Percentiles rank a stretch among this genome's conserved stretches.
Conservation (phyloP, 2,888 invertebrate genomes). For the Melanostoma scalare region DNA sequence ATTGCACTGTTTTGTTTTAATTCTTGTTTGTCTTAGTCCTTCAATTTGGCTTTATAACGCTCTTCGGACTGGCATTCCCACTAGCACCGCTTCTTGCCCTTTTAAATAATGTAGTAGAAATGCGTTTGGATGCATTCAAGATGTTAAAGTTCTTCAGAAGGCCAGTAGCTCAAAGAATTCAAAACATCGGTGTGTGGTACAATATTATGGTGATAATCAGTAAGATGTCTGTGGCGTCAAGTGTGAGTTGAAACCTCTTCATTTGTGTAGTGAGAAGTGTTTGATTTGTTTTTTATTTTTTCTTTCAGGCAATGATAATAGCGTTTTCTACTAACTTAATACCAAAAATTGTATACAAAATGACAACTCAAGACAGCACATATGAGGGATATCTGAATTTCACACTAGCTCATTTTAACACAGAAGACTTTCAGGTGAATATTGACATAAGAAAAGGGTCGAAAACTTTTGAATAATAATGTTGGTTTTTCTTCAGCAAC, state of each 20-base stretch:
- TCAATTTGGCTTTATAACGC: conserved; percentile 93
- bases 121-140: conserved; percentile 92
- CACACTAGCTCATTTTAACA: conserved; percentile 87
- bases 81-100: conserved; percentile 92
- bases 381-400: conserved; percentile 87
- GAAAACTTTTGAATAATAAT: neutral
- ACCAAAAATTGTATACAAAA: conserved; percentile 88
- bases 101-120: conserved; percentile 91
- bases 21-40: conserved; percentile 84
- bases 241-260: conserved; percentile 84
- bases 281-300: conserved; percentile 21
- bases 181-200: conserved; percentile 91
- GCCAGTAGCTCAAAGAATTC: conserved; percentile 88
- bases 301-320: conserved; percentile 88
- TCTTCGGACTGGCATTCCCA: conserved; percentile 94
- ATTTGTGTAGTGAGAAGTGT: neutral
- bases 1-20: neutral
- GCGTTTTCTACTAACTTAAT: conserved; percentile 93
- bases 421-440: conserved; percentile 83
- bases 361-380: conserved; percentile 83
- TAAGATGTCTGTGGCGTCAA: conserved; percentile 89
- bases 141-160: conserved; percentile 88
- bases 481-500: conserved; percentile 74
- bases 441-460: neutral
- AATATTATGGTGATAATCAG: conserved; percentile 89